Base-by-base conservation (phyloP, 1,140 invertebrate species). In the Teleogryllus occipitalis region DNA sequence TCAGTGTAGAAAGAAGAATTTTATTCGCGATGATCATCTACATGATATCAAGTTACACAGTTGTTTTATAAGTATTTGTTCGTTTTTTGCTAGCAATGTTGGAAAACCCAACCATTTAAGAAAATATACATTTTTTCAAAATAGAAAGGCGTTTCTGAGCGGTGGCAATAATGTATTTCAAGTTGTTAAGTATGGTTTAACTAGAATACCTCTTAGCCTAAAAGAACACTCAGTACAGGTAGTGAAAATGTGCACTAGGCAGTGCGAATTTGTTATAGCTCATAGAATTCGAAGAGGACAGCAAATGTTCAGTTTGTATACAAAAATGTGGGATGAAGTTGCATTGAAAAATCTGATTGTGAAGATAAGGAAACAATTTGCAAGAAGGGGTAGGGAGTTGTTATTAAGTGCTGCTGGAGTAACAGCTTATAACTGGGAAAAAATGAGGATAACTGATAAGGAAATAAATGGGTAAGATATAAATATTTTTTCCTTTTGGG, bases 201-300 rank as follows among this genome's bases (percentile, higher is more conserved):
- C n/a, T 0, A 47, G 73, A 47, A 47, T 79, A 21, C 78, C 78
- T 48, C 73, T 75, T 22, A 48, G n/a, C 65, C 74, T 84, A 49
- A 84, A 88, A 82, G 84, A 86, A 79, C 86, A 87, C 80, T 88
- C 88, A 12, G 82, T 84, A 21, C 86, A 84, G 49, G 84, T 88
- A 14, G 82, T 89, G 15, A 86, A 86, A 81, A 83, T 86, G 74
- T 92, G 90, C 86, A 85, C 86, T 8, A 86, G 85, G 82, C 91
- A 92, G 81, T 91, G 89, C 82, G 90, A 92, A 84, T 92, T 88
- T 81, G 88, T 92, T 7, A 81, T 90, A 27, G 91, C 90, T 8
- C 90, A 92, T 82, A 86, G 89, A 18, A 83, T 92, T 0, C 85
- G 90, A 74, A 87, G 90, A 65, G 87, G 88, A 21, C 87, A 91